phyloP scores from a whole-genome alignment of 2,888 invertebrate species.

The Troilus luridus region DNA sequence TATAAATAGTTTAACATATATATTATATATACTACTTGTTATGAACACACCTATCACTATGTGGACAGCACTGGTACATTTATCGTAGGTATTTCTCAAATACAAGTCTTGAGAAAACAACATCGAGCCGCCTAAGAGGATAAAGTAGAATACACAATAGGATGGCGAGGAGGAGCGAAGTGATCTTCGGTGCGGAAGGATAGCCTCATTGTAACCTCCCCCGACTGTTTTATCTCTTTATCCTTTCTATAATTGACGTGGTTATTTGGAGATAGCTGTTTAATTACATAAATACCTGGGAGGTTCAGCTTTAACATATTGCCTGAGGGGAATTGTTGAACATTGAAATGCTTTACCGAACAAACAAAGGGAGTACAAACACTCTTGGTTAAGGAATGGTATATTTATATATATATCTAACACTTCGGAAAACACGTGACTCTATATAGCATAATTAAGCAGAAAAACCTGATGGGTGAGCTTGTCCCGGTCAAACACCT shows the following conservation, averaged over 20 bases:
- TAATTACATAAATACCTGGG: not conserved
- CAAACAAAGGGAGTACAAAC: not conserved
- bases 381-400: not conserved
- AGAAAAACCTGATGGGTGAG: not conserved
- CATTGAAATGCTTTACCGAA: not conserved
- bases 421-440: not conserved
- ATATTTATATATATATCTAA: no score
- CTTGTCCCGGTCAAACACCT: no score
- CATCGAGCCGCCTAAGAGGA: not conserved
- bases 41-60: no score
- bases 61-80: no score
- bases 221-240: not conserved
- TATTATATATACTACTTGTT: no score
- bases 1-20: no score
- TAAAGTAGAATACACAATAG: not conserved
- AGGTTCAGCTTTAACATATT: not conserved
- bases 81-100: no score
- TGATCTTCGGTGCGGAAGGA: slow-evolving; percentile 1
- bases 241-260: not conserved
- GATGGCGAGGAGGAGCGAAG: not conserved
- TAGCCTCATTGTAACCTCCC: not conserved
- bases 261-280: not conserved
- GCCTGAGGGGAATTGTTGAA: not conserved
- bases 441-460: not conserved
- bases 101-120: not conserved